Evolutionary conservation across 2,113 vertebrate genomes (phyloP), one percentile per base, ranked within the genome.

Genomic region (Scomber japonicus): DNA sequence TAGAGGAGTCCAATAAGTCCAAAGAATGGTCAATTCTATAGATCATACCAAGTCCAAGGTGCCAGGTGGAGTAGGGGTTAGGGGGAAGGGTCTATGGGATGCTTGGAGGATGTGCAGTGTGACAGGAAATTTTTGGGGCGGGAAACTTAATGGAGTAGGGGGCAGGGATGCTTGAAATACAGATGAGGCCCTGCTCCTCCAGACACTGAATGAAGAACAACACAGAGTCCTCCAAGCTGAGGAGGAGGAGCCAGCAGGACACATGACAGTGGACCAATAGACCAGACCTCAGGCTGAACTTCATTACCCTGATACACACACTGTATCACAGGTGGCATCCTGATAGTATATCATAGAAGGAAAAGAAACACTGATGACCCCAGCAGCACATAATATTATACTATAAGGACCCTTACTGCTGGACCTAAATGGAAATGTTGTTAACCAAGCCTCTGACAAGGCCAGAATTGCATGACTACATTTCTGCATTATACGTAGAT

Each of bases 231-330:
- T 46, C 51, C 17, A 57, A 81, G 46, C 45, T 35, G 35, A 70
- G 48, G 51, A 61, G 45, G 53, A 80, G 49, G 15, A 27, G 35
- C 60, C 30, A 65, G 17, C 17, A 62, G 55, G 46, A 12, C 27
- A 81, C 55, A 77, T 57, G 68, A 49, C 1, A 10, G 24, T 44
- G 45, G 31, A 72, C 45, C 77, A 66, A 8, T 51, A 66, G 53
- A 60, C 46, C 14, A 5, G 10, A 31, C 63, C 24, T 11, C 63
- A 31, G 27, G 27, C 67, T 77, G 54, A 72, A 72, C 56, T 63
- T 49, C 51, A 27, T 45, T 50, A 30, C 51, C 53, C 63, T 61
- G 60, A 75, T 48, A 50, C 45, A 30, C 4, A 40, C 5, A 14
- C 10, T 48, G 50, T 49, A 65, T 61, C 21, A 61, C 15, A 49